Conservation (phyloP, 2,113 vertebrate species). For the Oreochromis aureus region DNA sequence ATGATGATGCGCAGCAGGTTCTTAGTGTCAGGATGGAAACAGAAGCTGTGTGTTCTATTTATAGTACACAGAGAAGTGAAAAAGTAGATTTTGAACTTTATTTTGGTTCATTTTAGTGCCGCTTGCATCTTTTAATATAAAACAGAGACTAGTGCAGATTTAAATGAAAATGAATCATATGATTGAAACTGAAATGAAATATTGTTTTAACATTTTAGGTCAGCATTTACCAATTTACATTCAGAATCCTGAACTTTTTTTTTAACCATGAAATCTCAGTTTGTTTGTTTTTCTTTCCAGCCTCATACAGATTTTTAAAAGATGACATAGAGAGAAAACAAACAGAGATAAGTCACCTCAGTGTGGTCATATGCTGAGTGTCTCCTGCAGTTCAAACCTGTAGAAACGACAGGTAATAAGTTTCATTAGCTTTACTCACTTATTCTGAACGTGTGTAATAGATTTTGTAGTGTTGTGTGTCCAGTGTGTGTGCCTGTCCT, state of each 20-base stretch:
- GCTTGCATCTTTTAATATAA: background rate
- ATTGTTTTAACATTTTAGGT: accelerated
- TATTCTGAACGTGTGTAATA: background rate
- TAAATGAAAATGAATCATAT: background rate
- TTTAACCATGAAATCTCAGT: background rate
- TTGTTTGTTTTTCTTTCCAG: background rate
- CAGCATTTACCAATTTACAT: background rate
- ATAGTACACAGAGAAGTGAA: background rate
- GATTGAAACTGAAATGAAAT: background rate
- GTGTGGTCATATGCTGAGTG: background rate
- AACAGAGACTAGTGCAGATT: accelerated
- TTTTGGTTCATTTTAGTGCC: accelerated
- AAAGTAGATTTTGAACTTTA: too few relatives aligned
- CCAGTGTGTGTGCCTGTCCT: background rate
- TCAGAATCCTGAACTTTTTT: background rate
- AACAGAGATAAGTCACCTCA: background rate
- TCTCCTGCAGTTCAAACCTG: background rate
- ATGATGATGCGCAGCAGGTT: accelerated
- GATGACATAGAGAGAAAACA: accelerated
- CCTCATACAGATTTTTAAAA: accelerated
- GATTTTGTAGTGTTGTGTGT: background rate
- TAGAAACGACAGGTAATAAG: background rate
- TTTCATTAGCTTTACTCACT: background rate
- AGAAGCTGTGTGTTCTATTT: background rate
- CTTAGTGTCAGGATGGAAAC: accelerated